Evolutionary conservation across 1,140 invertebrate species (phyloP).

Genomic region (Caerostris darwini): DNA sequence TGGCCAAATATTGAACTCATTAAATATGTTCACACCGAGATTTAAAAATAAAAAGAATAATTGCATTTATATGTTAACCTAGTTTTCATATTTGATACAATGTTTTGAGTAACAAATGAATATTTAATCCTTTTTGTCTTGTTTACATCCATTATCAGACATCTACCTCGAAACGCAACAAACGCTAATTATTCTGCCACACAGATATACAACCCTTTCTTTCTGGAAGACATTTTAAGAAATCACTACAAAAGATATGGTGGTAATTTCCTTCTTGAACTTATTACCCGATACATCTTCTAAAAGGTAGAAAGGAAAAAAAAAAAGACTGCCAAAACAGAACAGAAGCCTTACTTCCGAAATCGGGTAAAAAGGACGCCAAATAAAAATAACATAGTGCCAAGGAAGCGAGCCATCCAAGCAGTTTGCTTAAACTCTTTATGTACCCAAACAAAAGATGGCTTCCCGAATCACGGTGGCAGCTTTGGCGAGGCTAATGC

Average conservation of each 20-base stretch:
- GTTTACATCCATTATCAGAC: not conserved
- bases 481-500: not conserved
- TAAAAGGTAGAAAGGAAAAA: not conserved
- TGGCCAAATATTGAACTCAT: too few relatives aligned
- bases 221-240: not conserved
- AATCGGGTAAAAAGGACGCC: not conserved
- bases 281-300: not conserved
- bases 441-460: constrained; percentile 62
- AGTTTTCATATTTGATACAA: too few relatives aligned
- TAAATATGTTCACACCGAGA: too few relatives aligned
- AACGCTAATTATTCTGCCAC: not conserved
- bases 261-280: not conserved
- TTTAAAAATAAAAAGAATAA: too few relatives aligned
- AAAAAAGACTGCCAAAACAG: not conserved
- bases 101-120: too few relatives aligned
- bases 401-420: not conserved
- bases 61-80: too few relatives aligned
- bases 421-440: not conserved
- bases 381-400: not conserved
- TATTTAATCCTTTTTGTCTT: too few relatives aligned
- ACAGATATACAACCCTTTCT: not conserved
- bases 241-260: constrained; percentile 1
- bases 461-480: constrained; percentile 41
- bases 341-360: not conserved
- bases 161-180: not conserved